Conservation (phyloP, 2,797 vertebrate species). For the Phyllotis vaccarum region DNA sequence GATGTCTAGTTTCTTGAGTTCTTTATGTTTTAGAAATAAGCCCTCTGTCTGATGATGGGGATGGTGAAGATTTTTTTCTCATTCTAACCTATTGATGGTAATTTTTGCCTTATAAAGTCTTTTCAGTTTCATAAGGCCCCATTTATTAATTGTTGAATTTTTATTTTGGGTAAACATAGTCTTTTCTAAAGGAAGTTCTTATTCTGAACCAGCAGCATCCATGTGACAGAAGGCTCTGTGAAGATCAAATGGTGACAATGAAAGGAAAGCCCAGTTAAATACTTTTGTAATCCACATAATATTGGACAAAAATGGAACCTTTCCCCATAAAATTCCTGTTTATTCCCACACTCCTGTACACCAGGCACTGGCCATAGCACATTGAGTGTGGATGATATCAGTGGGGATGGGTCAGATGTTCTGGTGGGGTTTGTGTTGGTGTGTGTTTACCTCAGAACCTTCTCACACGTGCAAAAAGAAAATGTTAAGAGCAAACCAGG, state of each 20-base stretch:
- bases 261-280: not conserved
- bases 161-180: slow-evolving; percentile 20
- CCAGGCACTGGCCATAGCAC: not conserved
- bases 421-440: not conserved
- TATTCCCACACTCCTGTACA: not conserved
- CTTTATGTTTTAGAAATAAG: too few relatives aligned
- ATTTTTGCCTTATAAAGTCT: not conserved
- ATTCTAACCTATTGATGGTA: not conserved
- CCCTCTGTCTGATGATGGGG: too few relatives aligned
- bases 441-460: not conserved
- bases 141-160: not conserved
- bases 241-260: not conserved
- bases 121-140: not conserved
- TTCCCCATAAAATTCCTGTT: not conserved
- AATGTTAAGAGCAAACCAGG: not conserved
- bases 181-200: not conserved
- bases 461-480: not conserved
- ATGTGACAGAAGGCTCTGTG: not conserved
- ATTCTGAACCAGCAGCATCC: not conserved
- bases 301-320: not conserved
- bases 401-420: too few relatives aligned
- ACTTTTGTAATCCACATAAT: not conserved
- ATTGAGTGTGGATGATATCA: not conserved
- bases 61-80: too few relatives aligned
- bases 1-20: too few relatives aligned